Conservation (phyloP, 2,797 vertebrate species). For the Xenopus petersii region DNA sequence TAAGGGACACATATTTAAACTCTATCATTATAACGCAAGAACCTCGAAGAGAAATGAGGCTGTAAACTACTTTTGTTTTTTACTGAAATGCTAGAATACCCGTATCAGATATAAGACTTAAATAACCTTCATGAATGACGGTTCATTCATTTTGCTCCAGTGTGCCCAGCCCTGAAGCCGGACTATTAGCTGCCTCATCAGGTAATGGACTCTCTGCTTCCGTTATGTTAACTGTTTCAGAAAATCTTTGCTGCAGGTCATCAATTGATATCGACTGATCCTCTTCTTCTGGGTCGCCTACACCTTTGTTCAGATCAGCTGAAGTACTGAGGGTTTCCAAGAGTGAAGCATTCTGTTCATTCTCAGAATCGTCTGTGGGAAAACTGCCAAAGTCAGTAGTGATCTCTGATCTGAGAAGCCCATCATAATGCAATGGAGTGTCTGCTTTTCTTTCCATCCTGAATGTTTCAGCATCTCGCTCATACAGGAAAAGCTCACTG, state of each 20-base stretch:
- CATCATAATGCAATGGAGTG: no score
- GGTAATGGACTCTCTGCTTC: not conserved
- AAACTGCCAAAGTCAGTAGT: slow-evolving; percentile 5
- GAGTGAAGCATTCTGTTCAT: slow-evolving; percentile 15
- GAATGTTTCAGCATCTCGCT: not conserved
- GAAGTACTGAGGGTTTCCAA: not conserved
- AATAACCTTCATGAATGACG: slow-evolving; percentile 13
- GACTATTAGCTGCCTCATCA: not conserved
- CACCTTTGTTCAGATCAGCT: slow-evolving; percentile 32
- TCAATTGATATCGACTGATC: slow-evolving; percentile 59
- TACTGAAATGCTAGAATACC: not conserved
- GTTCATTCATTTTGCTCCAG: slow-evolving; percentile 35
- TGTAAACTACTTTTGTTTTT: no score
- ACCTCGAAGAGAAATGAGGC: no score
- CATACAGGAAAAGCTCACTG: not conserved
- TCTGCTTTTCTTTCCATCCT: not conserved
- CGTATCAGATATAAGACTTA: slow-evolving; percentile 1
- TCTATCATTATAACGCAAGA: no score
- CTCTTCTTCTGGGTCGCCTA: slow-evolving; percentile 49
- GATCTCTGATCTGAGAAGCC: not conserved
- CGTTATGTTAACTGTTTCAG: slow-evolving; percentile 60
- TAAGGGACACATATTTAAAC: no score
- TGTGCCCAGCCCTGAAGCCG: not conserved
- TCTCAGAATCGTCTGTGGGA: slow-evolving; percentile 26
- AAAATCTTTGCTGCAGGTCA: slow-evolving; percentile 67